These are phyloP conservation scores for Dendrolimus houi DNA, from an alignment of 2,888 invertebrate genomes.

Conservation along the genomic window DNA sequence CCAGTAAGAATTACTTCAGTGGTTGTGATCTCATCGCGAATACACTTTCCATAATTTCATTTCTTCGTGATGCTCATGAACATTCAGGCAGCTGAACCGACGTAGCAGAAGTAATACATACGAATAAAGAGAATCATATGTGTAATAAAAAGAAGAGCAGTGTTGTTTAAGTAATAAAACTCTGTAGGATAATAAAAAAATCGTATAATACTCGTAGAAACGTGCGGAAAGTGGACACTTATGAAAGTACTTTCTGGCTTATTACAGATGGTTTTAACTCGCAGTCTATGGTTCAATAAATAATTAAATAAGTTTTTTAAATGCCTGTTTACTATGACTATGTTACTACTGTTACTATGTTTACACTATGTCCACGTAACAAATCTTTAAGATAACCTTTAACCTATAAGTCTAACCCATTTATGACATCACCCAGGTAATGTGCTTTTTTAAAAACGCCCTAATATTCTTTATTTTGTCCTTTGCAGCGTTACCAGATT, in stretches of 20 bases:
- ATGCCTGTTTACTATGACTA: not conserved
- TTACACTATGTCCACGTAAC: not conserved
- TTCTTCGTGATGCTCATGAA: not conserved
- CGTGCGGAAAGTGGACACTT: constrained; percentile 27
- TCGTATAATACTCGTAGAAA: constrained; percentile 17
- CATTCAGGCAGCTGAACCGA: not conserved
- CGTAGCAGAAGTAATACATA: not conserved
- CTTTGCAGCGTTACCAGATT: no score
- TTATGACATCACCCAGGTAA: no score
- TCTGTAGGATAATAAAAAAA: constrained; percentile 21
- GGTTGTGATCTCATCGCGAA: no score
- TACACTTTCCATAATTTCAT: not conserved
- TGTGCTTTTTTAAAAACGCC: no score
- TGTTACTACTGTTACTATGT: no score
- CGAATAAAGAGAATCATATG: not conserved
- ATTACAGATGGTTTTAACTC: constrained; percentile 7
- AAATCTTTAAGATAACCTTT: no score
- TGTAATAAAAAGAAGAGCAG: constrained; percentile 6
- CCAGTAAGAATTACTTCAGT: no score
- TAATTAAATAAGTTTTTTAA: not conserved
- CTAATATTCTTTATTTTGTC: no score
- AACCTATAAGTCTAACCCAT: no score
- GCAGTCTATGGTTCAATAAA: not conserved
- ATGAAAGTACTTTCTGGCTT: constrained; percentile 26
- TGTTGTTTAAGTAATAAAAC: constrained; percentile 26